Percentiles rank a stretch among this genome's conserved stretches.
These are phyloP conservation scores for Pantala flavescens DNA, from an alignment of 1,140 invertebrate species.

Conservation along the genomic window DNA sequence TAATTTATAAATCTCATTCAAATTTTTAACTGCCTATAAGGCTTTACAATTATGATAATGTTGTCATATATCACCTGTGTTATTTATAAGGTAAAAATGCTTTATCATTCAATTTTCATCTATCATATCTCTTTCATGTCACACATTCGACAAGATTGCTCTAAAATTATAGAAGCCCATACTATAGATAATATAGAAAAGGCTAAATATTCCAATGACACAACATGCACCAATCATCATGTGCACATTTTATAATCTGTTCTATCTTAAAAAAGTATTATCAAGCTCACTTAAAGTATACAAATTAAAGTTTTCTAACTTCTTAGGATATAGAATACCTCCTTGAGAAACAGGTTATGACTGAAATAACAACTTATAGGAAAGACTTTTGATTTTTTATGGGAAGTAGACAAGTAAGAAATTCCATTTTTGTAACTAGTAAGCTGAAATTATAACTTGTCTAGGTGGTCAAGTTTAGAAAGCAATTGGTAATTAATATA, in stretches of 20 bases:
- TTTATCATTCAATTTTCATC: background rate
- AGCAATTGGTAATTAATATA: too few relatives aligned
- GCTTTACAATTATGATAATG: background rate
- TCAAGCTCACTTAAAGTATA: too few relatives aligned
- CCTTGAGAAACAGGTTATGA: too few relatives aligned
- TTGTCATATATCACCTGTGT: background rate
- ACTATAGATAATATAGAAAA: background rate
- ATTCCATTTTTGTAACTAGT: too few relatives aligned
- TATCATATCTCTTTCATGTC: background rate
- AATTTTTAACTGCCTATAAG: background rate
- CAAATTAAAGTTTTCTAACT: too few relatives aligned
- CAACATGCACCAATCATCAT: background rate
- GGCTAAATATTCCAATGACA: background rate
- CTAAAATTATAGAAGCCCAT: background rate
- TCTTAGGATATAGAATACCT: too few relatives aligned
- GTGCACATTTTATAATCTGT: background rate
- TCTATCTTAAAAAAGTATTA: too few relatives aligned
- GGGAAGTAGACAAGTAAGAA: too few relatives aligned
- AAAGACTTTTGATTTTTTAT: too few relatives aligned
- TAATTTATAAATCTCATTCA: background rate
- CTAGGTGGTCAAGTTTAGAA: background rate
- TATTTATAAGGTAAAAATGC: slow-evolving; percentile 2
- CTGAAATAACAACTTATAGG: too few relatives aligned
- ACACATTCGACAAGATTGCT: background rate
- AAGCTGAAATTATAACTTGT: background rate